Evolutionary conservation across 2,113 vertebrate genomes (phyloP).

Genomic region (Menura novaehollandiae): DNA sequence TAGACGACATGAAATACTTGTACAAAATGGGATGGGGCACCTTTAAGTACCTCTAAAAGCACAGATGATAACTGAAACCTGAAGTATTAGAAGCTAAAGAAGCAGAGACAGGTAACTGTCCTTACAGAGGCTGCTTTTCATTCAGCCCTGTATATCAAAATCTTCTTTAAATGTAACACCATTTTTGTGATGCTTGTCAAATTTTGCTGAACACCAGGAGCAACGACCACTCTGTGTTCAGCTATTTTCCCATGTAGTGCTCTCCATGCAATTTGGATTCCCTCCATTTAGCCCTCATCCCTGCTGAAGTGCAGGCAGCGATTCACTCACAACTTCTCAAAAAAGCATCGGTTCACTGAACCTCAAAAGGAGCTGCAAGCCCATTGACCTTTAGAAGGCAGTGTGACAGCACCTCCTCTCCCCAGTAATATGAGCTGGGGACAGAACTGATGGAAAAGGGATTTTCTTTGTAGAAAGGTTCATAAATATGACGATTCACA

Average conservation of each 20-base stretch:
- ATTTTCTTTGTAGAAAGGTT: not conserved
- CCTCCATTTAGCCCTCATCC: not conserved
- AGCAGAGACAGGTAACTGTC: not conserved
- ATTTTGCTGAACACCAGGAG: not conserved
- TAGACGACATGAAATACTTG: not conserved
- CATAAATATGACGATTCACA: not conserved
- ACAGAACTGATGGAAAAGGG: not conserved
- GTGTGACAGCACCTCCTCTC: not conserved
- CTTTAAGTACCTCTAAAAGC: not conserved
- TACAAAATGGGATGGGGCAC: not conserved
- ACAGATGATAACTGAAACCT: not conserved
- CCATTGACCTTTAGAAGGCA: not conserved
- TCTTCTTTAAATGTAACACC: not conserved
- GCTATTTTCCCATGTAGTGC: not conserved
- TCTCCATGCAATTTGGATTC: not conserved
- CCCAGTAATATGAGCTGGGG: rapidly evolving
- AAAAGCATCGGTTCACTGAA: not conserved
- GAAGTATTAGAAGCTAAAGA: not conserved
- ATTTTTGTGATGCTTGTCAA: not conserved
- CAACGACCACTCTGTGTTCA: not conserved
- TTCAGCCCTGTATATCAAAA: not conserved
- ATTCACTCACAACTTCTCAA: not conserved
- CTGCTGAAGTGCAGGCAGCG: not conserved
- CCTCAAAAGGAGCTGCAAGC: not conserved
- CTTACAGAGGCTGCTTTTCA: not conserved